Conservation (phyloP, 2,113 vertebrate genomes). For the Callaeas wilsoni region DNA sequence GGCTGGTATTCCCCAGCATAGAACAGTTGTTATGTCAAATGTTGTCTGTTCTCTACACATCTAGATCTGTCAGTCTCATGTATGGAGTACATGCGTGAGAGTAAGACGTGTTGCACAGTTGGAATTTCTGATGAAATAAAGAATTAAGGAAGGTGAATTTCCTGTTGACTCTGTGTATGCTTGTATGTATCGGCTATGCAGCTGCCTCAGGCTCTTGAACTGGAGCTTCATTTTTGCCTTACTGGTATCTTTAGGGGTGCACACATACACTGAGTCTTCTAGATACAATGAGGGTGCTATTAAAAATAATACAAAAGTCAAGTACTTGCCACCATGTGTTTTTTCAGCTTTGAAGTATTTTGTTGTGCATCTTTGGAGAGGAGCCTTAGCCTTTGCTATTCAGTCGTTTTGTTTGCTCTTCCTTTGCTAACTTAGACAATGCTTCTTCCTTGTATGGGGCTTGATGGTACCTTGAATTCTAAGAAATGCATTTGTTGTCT, state of each 20-base stretch:
- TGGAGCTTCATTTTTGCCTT: not conserved
- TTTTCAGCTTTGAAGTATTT: not conserved
- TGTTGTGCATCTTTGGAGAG: not conserved
- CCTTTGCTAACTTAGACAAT: not conserved
- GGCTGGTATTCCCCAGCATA: not conserved
- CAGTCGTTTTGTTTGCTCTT: not conserved
- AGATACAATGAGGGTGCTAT: not conserved
- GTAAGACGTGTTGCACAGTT: not conserved
- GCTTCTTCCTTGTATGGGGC: not conserved
- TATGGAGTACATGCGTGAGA: not conserved
- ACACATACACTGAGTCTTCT: not conserved
- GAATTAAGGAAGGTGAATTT: slow-evolving; percentile 20
- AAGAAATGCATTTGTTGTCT: not conserved
- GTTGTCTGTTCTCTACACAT: not conserved
- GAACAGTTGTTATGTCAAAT: not conserved
- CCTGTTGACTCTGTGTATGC: not conserved
- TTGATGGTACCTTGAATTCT: not conserved
- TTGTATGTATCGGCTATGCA: not conserved
- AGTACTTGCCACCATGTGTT: fast-evolving
- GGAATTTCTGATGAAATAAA: slow-evolving; percentile 18
- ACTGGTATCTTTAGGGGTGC: not conserved
- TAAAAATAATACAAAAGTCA: not conserved
- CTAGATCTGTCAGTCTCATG: not conserved
- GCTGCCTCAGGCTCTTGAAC: not conserved
- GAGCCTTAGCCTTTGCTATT: not conserved